Evolutionary conservation across 2,113 vertebrate genomes (phyloP).

Genomic region (Suricata suricatta): DNA sequence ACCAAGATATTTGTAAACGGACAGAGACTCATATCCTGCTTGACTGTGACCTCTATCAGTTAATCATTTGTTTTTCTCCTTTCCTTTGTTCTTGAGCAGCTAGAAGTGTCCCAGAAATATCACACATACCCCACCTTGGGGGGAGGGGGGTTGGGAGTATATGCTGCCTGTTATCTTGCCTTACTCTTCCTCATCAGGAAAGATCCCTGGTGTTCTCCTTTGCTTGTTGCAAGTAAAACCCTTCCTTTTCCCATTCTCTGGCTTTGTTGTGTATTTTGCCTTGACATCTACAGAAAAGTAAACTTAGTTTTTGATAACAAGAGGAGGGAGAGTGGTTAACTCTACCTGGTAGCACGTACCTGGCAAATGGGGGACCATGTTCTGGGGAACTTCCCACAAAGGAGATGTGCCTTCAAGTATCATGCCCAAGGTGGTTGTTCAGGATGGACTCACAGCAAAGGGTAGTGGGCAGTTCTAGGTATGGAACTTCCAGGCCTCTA

Average conservation of each 20-base stretch:
- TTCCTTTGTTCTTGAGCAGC: too few species aligned
- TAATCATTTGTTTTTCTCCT: too few species aligned
- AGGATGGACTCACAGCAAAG: background rate
- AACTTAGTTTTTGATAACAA: background rate
- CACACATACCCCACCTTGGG: too few species aligned
- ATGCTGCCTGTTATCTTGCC: too few species aligned
- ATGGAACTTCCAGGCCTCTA: background rate
- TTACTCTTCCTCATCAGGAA: background rate
- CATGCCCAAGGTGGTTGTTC: background rate
- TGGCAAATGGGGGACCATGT: background rate
- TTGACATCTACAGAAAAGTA: background rate
- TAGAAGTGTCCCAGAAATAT: too few species aligned
- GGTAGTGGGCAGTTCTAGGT: background rate
- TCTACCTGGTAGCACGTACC: background rate
- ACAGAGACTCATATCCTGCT: too few species aligned
- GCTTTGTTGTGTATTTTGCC: background rate
- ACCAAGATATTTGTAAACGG: too few species aligned
- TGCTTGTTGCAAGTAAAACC: background rate
- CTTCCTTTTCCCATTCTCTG: background rate
- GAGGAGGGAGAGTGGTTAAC: background rate
- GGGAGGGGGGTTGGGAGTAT: too few species aligned
- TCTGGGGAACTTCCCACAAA: background rate
- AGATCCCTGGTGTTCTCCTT: background rate
- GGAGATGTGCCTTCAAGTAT: background rate
- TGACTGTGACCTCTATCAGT: too few species aligned